Evolutionary conservation across 2,113 vertebrate genomes (phyloP).

Genomic region (Catharus bicknelli): DNA sequence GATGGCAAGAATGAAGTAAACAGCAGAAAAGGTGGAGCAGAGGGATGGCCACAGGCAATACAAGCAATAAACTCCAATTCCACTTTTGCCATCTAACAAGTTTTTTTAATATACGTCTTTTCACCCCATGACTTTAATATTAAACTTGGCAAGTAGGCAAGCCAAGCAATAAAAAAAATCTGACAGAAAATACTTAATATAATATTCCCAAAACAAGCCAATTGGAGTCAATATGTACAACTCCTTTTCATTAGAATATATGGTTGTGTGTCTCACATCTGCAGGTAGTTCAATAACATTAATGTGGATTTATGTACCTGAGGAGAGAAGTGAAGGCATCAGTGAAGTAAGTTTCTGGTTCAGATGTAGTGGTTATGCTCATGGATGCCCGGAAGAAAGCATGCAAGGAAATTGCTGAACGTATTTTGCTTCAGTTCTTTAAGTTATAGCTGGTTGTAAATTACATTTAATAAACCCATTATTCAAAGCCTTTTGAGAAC

Average conservation of each 20-base stretch:
- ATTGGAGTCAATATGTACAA: not conserved
- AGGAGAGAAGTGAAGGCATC: slow-evolving; percentile 28
- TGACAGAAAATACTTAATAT: not conserved
- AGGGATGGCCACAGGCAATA: not conserved
- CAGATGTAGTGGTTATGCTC: not conserved
- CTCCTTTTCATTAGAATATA: not conserved
- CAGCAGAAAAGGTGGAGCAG: not conserved
- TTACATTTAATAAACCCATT: slow-evolving; percentile 60
- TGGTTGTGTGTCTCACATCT: not conserved
- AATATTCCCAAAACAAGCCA: not conserved
- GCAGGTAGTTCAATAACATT: slow-evolving; percentile 45
- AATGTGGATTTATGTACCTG: not conserved
- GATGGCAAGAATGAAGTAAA: not conserved
- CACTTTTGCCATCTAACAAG: not conserved
- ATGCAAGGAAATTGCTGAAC: slow-evolving; percentile 20
- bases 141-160: slow-evolving; percentile 51
- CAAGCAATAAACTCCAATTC: slow-evolving; percentile 18
- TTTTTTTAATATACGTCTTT: slow-evolving; percentile 44
- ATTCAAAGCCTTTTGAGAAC: slow-evolving; percentile 44
- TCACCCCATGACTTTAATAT: slow-evolving; percentile 31
- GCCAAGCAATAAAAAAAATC: slow-evolving; percentile 8
- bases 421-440: slow-evolving; percentile 49
- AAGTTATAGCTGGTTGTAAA: slow-evolving; percentile 64
- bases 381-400: not conserved
- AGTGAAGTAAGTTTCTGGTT: slow-evolving; percentile 2